Evolutionary conservation across 2,113 vertebrate genomes (phyloP).

Genomic region (Vimba vimba): DNA sequence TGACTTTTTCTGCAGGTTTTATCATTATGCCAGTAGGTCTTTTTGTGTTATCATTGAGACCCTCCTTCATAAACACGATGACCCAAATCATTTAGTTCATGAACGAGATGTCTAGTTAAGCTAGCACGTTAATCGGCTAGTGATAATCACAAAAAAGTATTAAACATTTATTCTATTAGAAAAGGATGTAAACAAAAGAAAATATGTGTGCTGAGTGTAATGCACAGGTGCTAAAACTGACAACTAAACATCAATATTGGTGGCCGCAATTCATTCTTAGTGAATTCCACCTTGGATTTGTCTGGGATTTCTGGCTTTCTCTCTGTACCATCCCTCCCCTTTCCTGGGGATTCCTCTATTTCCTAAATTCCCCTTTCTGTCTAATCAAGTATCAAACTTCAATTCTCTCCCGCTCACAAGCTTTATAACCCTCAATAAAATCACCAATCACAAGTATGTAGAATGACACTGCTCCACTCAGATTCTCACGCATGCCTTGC

Average conservation of each 20-base stretch:
- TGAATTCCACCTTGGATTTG: neutral
- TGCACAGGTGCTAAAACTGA: neutral
- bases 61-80: no score
- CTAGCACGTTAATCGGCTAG: neutral
- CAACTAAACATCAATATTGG: neutral
- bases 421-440: constrained; percentile 15
- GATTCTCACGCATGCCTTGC: constrained; percentile 23
- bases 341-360: constrained; percentile 23
- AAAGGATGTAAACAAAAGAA: neutral
- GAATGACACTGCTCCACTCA: neutral
- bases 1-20: no score
- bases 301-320: constrained; percentile 4
- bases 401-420: neutral
- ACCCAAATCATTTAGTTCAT: no score
- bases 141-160: neutral
- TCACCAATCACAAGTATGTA: constrained; percentile 23
- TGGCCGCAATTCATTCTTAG: neutral
- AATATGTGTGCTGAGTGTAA: neutral
- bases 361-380: constrained; percentile 3
- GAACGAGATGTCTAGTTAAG: neutral
- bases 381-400: constrained; percentile 18
- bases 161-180: neutral
- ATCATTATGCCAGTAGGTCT: no score
- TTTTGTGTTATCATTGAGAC: no score
- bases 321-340: neutral